Evolutionary conservation across 2,113 vertebrate genomes (phyloP), one percentile per base, ranked within the genome.

Genomic region (Zosterops lateralis): DNA sequence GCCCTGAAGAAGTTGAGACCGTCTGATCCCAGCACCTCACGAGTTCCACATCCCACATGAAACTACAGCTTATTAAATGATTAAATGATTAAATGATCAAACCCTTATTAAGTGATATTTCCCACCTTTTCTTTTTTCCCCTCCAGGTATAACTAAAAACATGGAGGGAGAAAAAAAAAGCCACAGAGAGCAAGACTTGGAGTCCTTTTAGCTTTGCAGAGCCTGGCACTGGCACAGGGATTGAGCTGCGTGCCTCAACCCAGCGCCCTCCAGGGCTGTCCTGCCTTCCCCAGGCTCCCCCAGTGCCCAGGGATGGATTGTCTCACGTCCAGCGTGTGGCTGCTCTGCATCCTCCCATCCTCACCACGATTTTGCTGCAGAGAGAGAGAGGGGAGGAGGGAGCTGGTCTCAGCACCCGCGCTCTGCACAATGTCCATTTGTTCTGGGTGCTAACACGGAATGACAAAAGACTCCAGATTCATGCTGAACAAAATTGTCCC

Each of bases 401-500:
- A 72, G 66, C 54, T 22, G 48, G 73, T 45, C 91, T 29, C 48
- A 14, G 93, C 89, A 81, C 81, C 68, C 81, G 10, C 3, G 21
- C 80, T 12, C 57, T 74, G 93, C 92, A 65, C 93, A 79, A 61
- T 38, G 84, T 36, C 65, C 81, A 45, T 94, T 83, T 84, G 87
- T 56, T 68, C 77, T 71, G 92, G 92, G 92, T 91, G 93, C 85
- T 90, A 90, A 94, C 92, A 66, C 16, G 1, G 42, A 42, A 81
- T 76, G 87, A 84, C 87, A 89, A 92, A 94, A 70, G 84, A 6
- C 64, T 85, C 78, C 84, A 76, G 85, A 89, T 60, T 65, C 90
- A 68, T 44, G 74, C 90, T 50, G 70, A 72, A 82, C 62, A 29
- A 89, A 87, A 91, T 81, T 22, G 67, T 65, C 84, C 74, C 82